Evolutionary conservation across 2,113 vertebrate species (phyloP).

Genomic region (Dipodomys ordii): DNA sequence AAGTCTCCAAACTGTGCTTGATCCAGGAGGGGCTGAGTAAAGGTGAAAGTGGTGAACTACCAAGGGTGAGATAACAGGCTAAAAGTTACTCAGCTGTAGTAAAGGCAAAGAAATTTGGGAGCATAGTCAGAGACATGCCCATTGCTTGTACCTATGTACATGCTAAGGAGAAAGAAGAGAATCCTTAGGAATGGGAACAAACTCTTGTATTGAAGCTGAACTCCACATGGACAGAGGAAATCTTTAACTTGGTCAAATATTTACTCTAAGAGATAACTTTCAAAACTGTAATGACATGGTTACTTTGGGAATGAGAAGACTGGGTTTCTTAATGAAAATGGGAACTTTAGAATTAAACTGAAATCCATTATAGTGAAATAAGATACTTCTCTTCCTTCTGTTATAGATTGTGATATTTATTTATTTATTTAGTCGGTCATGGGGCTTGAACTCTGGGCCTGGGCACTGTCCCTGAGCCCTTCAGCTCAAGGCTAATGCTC

Average conservation of each 20-base stretch:
- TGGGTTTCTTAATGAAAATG: conserved; percentile 5
- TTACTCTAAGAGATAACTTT: conserved; percentile 7
- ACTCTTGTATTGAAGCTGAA: neutral
- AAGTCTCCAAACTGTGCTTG: neutral
- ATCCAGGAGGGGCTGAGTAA: neutral
- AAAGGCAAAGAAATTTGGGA: neutral
- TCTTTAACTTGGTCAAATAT: conserved; percentile 8
- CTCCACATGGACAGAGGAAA: neutral
- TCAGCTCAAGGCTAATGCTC: no score
- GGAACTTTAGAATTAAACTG: neutral
- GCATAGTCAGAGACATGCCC: neutral
- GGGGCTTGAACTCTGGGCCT: no score
- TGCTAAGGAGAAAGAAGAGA: neutral
- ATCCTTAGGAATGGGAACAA: neutral
- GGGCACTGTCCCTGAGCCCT: no score
- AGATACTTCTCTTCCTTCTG: conserved; percentile 35
- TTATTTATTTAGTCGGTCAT: no score
- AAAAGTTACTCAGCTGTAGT: neutral
- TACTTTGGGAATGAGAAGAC: neutral
- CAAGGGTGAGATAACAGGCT: neutral
- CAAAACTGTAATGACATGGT: neutral
- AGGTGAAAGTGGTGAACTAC: neutral
- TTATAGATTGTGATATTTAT: neutral
- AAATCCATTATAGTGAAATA: conserved; percentile 41
- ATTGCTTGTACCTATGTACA: neutral